Percentiles rank a stretch among this genome's conserved stretches.
Conservation (phyloP, 30 jellyfish, hydroid and myxozoan genomes). For the Aurelia coerulea region DNA sequence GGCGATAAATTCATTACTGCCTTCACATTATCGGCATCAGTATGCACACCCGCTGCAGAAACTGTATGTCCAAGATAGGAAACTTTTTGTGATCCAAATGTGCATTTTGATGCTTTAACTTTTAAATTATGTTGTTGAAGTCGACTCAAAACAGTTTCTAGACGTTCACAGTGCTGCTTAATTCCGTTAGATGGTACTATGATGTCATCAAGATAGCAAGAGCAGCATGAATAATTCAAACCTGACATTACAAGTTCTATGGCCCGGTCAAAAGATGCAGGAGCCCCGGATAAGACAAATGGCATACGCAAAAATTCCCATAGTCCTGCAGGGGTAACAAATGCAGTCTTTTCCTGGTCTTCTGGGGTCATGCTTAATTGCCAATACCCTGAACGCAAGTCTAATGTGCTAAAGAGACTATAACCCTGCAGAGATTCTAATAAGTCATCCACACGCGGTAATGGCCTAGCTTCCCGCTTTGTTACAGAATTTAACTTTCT, state of each 20-base stretch:
- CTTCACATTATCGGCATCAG: constrained; percentile 48
- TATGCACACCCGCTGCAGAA: constrained; percentile 14
- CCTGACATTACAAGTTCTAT: no score
- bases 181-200: constrained; percentile 16
- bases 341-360: constrained; percentile 65
- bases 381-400: constrained; percentile 75
- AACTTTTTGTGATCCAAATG: constrained; percentile 38
- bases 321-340: constrained; percentile 46
- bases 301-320: constrained; percentile 61
- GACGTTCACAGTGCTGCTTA: constrained; percentile 38
- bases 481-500: constrained; percentile 28
- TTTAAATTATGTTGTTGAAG: constrained; percentile 38
- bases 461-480: constrained; percentile 52
- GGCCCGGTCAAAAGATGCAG: no score
- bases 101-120: constrained; percentile 47
- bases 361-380: constrained; percentile 25
- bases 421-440: constrained; percentile 46
- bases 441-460: constrained; percentile 51
- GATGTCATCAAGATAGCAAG: constrained; percentile 67
- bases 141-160: constrained; percentile 38
- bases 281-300: constrained; percentile 72
- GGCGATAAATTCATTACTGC: no score
- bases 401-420: constrained; percentile 41
- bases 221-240: constrained; percentile 37
- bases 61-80: constrained; percentile 40